phyloP scores from a whole-genome alignment of 2,113 vertebrate species.

The Aviceda subcristata region DNA sequence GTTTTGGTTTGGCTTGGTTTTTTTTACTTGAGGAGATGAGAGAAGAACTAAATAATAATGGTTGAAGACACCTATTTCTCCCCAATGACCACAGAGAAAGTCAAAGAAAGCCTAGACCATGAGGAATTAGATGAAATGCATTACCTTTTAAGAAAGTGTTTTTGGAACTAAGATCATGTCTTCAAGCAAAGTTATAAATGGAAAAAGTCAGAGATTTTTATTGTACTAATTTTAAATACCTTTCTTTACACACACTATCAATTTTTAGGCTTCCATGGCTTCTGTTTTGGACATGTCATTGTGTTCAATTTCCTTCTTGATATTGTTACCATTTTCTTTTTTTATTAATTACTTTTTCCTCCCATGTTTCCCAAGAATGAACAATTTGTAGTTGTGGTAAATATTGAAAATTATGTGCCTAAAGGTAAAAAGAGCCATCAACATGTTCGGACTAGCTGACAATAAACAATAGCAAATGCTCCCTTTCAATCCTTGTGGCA shows the following conservation, averaged over 20 bases:
- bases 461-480: background rate
- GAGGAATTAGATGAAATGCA: background rate
- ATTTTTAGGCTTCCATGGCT: background rate
- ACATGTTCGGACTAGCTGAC: background rate
- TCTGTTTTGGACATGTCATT: background rate
- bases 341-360: background rate
- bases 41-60: background rate
- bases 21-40: background rate
- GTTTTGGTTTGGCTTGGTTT: background rate
- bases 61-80: background rate
- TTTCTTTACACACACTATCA: background rate
- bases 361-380: background rate
- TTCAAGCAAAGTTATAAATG: background rate
- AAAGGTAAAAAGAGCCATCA: background rate
- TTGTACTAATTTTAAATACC: background rate
- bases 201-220: background rate
- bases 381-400: background rate
- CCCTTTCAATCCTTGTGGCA: background rate
- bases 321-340: background rate
- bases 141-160: background rate
- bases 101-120: background rate
- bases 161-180: background rate
- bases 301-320: background rate
- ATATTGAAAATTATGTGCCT: background rate
- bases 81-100: background rate